Evolutionary conservation across 2,797 vertebrate species (phyloP), one percentile per base, ranked within the genome.

Genomic region (Enteromius paludinosus): DNA sequence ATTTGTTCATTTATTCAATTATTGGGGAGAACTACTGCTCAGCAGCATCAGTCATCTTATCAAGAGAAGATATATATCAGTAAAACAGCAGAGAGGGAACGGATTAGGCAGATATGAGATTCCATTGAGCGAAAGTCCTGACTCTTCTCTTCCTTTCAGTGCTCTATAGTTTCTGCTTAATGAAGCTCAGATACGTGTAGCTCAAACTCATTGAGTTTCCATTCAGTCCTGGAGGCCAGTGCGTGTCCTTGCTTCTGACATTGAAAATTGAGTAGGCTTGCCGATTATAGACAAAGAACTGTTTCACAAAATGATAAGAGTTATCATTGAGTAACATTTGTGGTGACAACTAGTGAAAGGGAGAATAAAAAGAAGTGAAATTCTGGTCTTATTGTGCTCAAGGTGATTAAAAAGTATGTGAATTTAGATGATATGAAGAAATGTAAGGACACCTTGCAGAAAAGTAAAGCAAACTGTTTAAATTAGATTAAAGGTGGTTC

Each of bases 141-240:
- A 94, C 92, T 94, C 90, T 85, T 93, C 87, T 88, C 89, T 94
- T 95, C 78, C 85, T 87, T 94, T 94, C 90, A 91, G 88, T 70
- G 76, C 70, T 84, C 81, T 65, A 85, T 79, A 84, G 84, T 85
- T 68, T 86, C 72, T 49, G 20, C 41, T 84, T 89, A 90, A 89
- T 88, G 86, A 87, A 83, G 80, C 87, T 81, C 56, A 82, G 61
- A 78, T 78, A 79, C 70, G 78, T 81, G 87, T 79, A 80, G 81
- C 75, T 84, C 64, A 84, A 79, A 52, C 85, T 85, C 64, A 79
- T 78, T 77, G 82, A 79, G 74, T 59, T 79, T 70, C 59, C 49
- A 64, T 85, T 83, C 82, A 83, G 81, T 69, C 77, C 83, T 35
- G 70, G 25, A 82, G 83, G 86, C 80, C 52, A 78, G 61, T 35